These are phyloP conservation scores for Alitta virens DNA, from an alignment of 2,888 invertebrate genomes.

Conservation along the genomic window DNA sequence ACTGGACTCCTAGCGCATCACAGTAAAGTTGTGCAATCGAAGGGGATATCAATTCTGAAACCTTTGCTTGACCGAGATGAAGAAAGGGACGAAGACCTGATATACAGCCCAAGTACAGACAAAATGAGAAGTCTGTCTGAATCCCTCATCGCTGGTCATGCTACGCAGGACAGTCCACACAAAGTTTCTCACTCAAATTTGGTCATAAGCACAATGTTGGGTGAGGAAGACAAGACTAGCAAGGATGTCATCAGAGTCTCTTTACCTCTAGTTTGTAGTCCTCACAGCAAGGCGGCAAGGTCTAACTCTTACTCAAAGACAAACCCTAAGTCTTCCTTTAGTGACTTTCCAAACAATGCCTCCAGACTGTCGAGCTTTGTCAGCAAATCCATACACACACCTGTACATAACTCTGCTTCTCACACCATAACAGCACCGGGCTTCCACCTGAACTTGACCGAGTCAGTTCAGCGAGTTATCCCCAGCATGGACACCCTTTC, in stretches of 20 bases:
- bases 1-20: not conserved
- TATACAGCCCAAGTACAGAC: not conserved
- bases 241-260: not conserved
- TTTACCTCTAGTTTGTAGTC: not conserved
- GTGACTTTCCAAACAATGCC: conserved; percentile 8
- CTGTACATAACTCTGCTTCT: conserved; percentile 15
- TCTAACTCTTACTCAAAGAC: not conserved
- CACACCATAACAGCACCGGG: conserved; percentile 30
- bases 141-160: not conserved
- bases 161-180: not conserved
- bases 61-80: conserved; percentile 20
- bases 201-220: not conserved
- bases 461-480: conserved; percentile 28
- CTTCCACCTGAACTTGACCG: conserved; percentile 28
- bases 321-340: not conserved
- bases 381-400: conserved; percentile 23
- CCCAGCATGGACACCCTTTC: conserved; percentile 24
- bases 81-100: conserved; percentile 1
- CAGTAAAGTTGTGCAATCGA: conserved; percentile 4
- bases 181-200: not conserved
- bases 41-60: conserved; percentile 22
- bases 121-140: not conserved
- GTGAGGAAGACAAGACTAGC: not conserved
- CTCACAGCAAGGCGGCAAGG: not conserved
- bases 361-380: conserved; percentile 20